Evolutionary conservation across 2,888 invertebrate species (phyloP).

Genomic region (Himalopsyche tibetana): DNA sequence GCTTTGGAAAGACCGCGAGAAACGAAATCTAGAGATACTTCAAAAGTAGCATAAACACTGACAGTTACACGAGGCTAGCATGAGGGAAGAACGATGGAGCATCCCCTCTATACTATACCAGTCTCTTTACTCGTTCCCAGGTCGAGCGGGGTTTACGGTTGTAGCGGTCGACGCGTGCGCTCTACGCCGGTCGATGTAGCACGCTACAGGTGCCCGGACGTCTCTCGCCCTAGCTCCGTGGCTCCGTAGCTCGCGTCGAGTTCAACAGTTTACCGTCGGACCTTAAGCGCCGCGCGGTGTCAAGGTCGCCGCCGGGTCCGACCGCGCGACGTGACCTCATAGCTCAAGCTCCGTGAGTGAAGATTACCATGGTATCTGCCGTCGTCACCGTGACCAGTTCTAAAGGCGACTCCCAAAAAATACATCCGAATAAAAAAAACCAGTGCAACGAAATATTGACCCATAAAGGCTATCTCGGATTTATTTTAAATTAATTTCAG

Average conservation of each 20-base stretch:
- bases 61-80: background rate
- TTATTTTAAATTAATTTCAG: background rate
- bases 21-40: background rate
- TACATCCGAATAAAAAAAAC: background rate
- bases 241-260: slow-evolving; percentile 66
- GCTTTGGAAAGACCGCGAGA: too few relatives aligned
- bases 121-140: slow-evolving; percentile 29
- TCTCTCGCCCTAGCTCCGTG: slow-evolving; percentile 72
- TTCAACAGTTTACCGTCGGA: slow-evolving; percentile 57
- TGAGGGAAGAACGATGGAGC: background rate
- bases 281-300: slow-evolving; percentile 44
- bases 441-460: background rate
- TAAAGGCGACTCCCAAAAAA: background rate
- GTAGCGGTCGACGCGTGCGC: slow-evolving; percentile 72
- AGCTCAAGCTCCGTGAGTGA: background rate
- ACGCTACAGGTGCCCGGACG: slow-evolving; percentile 75
- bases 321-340: slow-evolving; percentile 20
- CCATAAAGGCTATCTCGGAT: background rate
- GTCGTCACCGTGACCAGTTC: background rate
- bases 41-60: background rate
- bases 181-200: slow-evolving; percentile 74
- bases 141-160: slow-evolving; percentile 49
- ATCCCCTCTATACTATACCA: background rate
- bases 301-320: slow-evolving; percentile 53
- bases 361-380: background rate